Conservation (phyloP, 1,140 invertebrate species). For the Calephelis virginiensis region DNA sequence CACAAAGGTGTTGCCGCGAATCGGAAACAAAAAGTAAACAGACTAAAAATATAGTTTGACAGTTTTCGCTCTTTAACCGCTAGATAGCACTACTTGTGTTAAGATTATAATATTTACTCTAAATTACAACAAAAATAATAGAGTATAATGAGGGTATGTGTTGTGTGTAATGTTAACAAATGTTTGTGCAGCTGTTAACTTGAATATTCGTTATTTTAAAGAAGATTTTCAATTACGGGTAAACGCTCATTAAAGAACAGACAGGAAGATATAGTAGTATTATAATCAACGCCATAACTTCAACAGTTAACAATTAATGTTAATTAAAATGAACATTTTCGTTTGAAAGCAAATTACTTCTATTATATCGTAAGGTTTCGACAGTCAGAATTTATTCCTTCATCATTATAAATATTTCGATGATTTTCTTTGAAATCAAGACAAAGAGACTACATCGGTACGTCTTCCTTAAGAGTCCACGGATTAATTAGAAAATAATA, state of each 20-base stretch:
- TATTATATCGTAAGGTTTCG: constrained; percentile 1
- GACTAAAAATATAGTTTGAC: too few species aligned
- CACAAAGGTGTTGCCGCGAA: too few species aligned
- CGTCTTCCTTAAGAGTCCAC: constrained; percentile 5
- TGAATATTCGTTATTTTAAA: neutral
- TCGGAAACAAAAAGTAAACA: too few species aligned
- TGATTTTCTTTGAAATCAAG: constrained; percentile 2
- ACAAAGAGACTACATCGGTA: constrained; percentile 2
- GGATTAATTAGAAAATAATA: constrained; percentile 22
- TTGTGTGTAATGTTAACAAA: too few species aligned
- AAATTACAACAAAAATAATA: too few species aligned
- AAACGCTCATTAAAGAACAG: neutral
- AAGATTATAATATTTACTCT: too few species aligned
- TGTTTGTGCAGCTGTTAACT: too few species aligned
- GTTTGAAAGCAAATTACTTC: neutral
- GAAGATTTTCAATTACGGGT: neutral
- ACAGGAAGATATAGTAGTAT: neutral
- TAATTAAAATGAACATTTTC: constrained; percentile 11
- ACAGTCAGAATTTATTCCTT: constrained; percentile 1
- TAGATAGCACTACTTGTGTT: too few species aligned
- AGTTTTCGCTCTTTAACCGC: too few species aligned
- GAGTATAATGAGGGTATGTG: too few species aligned
- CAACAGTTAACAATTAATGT: constrained; percentile 3
- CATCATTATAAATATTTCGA: constrained; percentile 14
- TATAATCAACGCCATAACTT: neutral